Evolutionary conservation across 2,888 invertebrate species (phyloP).

Genomic region (Andrena chrysosceles): DNA sequence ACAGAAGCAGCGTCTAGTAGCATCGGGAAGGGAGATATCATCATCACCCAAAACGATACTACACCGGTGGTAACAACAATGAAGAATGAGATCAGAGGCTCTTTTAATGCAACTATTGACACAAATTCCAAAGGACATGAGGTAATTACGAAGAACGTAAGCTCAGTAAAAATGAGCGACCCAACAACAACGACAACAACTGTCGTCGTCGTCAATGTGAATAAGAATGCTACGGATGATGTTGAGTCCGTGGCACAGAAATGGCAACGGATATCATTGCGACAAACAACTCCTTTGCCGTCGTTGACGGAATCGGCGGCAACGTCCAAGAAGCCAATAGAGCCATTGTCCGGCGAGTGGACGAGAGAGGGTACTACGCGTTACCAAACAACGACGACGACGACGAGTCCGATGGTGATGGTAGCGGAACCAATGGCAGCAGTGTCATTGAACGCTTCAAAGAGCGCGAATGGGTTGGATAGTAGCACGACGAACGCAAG

Average conservation of each 20-base stretch:
- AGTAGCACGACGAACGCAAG: constrained; percentile 90
- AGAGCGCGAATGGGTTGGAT: constrained; percentile 88
- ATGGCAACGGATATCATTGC: constrained; percentile 46
- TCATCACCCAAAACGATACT: neutral
- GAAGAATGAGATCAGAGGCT: too few relatives aligned
- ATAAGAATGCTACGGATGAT: neutral
- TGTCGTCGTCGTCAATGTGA: neutral
- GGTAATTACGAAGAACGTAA: neutral
- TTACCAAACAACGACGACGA: neutral
- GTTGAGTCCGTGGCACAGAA: neutral
- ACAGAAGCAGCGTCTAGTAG: neutral
- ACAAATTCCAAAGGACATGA: neutral
- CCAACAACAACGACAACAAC: too few relatives aligned
- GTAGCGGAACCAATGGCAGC: constrained; percentile 35
- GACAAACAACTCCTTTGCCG: constrained; percentile 10
- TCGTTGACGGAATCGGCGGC: neutral
- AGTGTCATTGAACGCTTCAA: constrained; percentile 85
- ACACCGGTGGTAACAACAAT: too few relatives aligned
- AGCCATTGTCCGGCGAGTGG: neutral
- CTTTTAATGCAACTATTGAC: neutral
- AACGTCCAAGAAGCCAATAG: neutral
- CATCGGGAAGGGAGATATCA: neutral
- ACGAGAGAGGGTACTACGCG: neutral
- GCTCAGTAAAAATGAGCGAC: neutral
- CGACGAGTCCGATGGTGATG: neutral